Evolutionary conservation across 2,797 vertebrate species (phyloP).

Genomic region (Potorous gilbertii): DNA sequence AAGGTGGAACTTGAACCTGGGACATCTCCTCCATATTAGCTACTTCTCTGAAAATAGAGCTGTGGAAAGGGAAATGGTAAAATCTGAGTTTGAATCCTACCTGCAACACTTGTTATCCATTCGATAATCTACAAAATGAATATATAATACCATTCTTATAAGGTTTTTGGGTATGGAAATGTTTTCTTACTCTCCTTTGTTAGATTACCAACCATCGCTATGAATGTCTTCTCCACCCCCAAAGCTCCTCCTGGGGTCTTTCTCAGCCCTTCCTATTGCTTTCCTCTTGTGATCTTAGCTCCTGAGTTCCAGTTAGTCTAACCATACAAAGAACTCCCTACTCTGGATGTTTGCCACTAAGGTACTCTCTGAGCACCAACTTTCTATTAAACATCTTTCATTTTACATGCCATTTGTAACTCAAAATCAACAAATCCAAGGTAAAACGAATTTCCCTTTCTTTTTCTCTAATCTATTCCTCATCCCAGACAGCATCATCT

Average conservation of each 20-base stretch:
- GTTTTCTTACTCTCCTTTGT: neutral
- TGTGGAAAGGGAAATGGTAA: too few species aligned
- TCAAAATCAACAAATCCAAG: neutral
- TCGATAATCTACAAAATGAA: neutral
- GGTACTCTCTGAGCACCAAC: neutral
- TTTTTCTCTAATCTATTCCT: neutral
- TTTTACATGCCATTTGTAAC: neutral
- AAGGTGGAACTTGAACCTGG: too few species aligned
- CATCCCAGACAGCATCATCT: neutral
- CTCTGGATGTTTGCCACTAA: neutral
- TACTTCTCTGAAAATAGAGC: too few species aligned
- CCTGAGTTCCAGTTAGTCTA: neutral
- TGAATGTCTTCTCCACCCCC: neutral
- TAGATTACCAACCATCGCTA: too few species aligned
- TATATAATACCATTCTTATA: neutral
- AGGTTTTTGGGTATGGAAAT: neutral
- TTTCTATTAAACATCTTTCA: neutral
- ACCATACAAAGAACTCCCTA: neutral
- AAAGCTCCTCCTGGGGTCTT: neutral
- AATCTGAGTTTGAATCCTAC: neutral
- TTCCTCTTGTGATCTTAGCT: neutral
- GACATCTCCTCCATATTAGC: too few species aligned
- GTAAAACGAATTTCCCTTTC: neutral
- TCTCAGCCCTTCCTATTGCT: neutral
- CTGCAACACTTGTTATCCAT: neutral